Evolutionary conservation across 2,113 vertebrate species (phyloP), one percentile per base, ranked within the genome.

Genomic region (Aptenodytes patagonicus): DNA sequence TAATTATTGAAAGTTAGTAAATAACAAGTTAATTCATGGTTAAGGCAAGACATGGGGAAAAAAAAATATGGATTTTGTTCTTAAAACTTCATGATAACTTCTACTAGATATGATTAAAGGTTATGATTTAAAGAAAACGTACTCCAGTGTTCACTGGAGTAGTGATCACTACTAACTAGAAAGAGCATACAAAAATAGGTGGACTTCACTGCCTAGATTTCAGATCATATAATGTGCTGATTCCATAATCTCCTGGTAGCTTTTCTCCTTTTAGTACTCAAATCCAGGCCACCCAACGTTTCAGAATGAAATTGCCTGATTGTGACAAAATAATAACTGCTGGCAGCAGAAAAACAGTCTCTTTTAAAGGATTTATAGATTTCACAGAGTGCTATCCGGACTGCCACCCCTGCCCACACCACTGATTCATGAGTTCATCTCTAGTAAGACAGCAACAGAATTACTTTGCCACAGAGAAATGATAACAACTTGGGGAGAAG

Each of bases 371-470:
- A 97, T 97, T 97, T 96, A 97, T 89, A 94, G 91, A 95, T 97
- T 97, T 97, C 72, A 68, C 72, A 60, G 95, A 95, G 80, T 51
- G 72, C 83, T 95, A 61, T 96, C 93, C 95, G 61, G 61, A 94
- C 95, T 94, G 94, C 93, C 93, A 96, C 94, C 87, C 78, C 94
- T 96, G 77, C 79, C 96, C 95, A 95, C 94, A 97, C 95, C 96
- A 93, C 94, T 96, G 97, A 97, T 97, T 98, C 97, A 97, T 96
- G 95, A 97, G 93, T 91, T 95, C 97, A 96, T 97, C 97, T 98
- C 94, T 92, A 72, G 38, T 79, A 96, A 97, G 95, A 96, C 95
- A 98, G 96, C 60, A 76, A 88, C 82, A 97, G 95, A 98, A 98
- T 98, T 97, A 93, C 95, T 97, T 97, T 97, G 96, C 92, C 95